These are phyloP conservation scores for Porites cylindrica DNA, from an alignment of 92 coral and sea anemone genomes.

Conservation along the genomic window DNA sequence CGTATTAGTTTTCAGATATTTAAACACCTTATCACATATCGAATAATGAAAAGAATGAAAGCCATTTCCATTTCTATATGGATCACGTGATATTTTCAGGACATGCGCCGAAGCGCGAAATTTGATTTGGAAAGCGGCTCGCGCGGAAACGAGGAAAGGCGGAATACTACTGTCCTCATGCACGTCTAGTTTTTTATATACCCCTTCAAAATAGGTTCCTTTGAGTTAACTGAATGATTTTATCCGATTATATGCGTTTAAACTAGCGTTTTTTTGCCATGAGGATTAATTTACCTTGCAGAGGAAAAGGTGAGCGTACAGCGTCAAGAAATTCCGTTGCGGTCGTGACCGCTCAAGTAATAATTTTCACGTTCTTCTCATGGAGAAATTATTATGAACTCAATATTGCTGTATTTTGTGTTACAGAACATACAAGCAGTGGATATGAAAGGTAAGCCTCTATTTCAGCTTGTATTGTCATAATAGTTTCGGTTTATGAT, in stretches of 20 bases:
- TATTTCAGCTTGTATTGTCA: not conserved
- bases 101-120: conserved; percentile 84
- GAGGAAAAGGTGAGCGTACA: conserved; percentile 42
- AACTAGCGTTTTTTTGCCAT: not conserved
- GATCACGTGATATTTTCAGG: conserved; percentile 34
- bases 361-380: too few relatives aligned
- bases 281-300: conserved; percentile 41
- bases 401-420: not conserved
- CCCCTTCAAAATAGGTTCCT: not conserved
- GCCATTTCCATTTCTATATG: too few relatives aligned
- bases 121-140: conserved; percentile 70
- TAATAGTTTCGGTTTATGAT: not conserved
- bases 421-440: conserved; percentile 23
- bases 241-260: not conserved
- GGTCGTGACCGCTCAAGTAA: not conserved
- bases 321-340: not conserved
- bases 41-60: too few relatives aligned
- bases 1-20: too few relatives aligned
- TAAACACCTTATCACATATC: too few relatives aligned
- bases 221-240: not conserved
- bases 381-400: not conserved
- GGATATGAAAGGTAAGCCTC: conserved; percentile 75
- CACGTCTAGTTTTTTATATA: conserved; percentile 16
- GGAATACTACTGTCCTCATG: conserved; percentile 1
- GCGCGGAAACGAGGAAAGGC: conserved; percentile 6